Evolutionary conservation across 2,113 vertebrate species (phyloP).

Genomic region (Gallinago paraguaiae): DNA sequence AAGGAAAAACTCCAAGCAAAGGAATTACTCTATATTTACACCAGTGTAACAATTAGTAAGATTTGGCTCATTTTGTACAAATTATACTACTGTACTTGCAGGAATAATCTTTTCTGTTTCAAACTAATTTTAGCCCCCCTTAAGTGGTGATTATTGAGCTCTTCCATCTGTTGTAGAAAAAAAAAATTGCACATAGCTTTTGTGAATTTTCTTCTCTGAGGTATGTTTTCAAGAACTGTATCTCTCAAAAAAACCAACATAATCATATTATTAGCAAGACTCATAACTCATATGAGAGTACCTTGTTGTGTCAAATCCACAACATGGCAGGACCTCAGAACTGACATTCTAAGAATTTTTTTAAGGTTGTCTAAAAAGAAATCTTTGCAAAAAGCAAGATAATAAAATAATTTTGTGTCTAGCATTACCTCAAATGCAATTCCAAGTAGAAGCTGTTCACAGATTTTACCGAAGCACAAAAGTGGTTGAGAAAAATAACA

Average conservation of each 20-base stretch:
- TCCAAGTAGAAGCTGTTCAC: conserved; percentile 27
- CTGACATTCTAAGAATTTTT: neutral
- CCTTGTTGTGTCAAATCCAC: conserved; percentile 14
- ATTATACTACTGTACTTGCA: conserved; percentile 46
- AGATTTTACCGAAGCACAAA: conserved; percentile 15
- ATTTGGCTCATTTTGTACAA: conserved; percentile 23
- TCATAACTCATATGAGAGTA: conserved; percentile 30
- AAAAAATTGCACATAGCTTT: conserved; percentile 41
- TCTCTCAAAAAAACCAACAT: neutral
- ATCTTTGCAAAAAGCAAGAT: conserved; percentile 34
- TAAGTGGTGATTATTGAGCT: conserved; percentile 22
- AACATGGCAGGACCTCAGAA: conserved; percentile 24
- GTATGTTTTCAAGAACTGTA: conserved; percentile 10
- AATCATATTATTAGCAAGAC: conserved; percentile 32
- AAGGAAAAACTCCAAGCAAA: neutral
- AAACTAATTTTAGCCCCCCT: conserved; percentile 59
- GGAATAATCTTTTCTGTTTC: conserved; percentile 53
- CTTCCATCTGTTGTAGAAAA: conserved; percentile 51
- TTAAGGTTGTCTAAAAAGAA: conserved; percentile 31
- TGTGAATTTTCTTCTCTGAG: conserved; percentile 38
- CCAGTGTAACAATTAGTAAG: conserved; percentile 27
- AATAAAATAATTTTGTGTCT: neutral
- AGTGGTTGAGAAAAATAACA: conserved; percentile 7
- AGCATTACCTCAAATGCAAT: neutral
- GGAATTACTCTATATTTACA: conserved; percentile 42